Evolutionary conservation across 1,140 invertebrate species (phyloP).

Genomic region (Diachasmimorpha longicaudata): DNA sequence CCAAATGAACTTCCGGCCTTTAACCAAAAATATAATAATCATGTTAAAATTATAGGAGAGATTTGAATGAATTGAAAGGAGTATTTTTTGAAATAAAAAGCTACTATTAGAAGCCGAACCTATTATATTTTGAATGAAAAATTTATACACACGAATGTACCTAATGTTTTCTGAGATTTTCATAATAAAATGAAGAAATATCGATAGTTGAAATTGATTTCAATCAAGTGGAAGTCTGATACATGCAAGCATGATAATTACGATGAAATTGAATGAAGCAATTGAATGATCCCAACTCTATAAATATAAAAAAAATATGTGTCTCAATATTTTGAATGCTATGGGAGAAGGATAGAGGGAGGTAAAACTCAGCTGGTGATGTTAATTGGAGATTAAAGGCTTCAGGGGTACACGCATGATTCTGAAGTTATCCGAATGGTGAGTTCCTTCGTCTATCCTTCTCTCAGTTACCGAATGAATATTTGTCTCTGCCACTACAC

Average conservation of each 20-base stretch:
- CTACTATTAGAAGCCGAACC: neutral
- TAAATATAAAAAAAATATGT: constrained; percentile 7
- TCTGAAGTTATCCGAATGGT: constrained; percentile 49
- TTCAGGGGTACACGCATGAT: constrained; percentile 43
- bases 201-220: constrained; percentile 17
- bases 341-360: constrained; percentile 62
- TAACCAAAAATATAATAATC: neutral
- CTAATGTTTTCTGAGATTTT: constrained; percentile 21
- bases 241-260: constrained; percentile 11
- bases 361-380: constrained; percentile 45
- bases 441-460: constrained; percentile 63
- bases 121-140: neutral
- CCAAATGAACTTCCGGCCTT: neutral
- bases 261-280: neutral
- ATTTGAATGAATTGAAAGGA: neutral
- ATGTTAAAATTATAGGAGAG: neutral
- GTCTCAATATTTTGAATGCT: constrained; percentile 3
- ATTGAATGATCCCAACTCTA: neutral
- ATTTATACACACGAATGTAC: neutral
- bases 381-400: constrained; percentile 39
- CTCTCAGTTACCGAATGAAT: constrained; percentile 50
- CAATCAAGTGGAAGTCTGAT: constrained; percentile 12
- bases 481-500: constrained; percentile 17
- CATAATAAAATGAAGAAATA: constrained; percentile 35
- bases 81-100: neutral